These are phyloP conservation scores for Chunga burmeisteri DNA, from an alignment of 2,113 vertebrate genomes.

Conservation along the genomic window DNA sequence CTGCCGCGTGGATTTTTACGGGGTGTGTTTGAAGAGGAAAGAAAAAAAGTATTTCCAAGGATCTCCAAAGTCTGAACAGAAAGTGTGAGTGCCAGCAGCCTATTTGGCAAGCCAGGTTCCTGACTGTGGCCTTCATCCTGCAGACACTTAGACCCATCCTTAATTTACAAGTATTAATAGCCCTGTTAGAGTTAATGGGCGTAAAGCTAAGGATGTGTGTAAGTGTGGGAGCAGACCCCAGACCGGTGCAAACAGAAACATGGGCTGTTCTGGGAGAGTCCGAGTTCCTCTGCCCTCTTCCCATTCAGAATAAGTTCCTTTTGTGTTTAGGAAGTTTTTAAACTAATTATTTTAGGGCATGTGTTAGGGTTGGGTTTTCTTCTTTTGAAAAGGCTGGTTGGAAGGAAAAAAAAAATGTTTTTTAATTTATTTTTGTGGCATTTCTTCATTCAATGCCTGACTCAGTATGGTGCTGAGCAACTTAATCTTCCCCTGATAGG, in stretches of 20 bases:
- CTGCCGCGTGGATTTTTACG: rapidly evolving
- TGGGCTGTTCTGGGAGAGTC: background rate
- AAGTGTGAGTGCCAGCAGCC: background rate
- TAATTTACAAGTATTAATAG: background rate
- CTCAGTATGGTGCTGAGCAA: background rate
- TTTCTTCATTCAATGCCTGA: background rate
- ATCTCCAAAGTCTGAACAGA: background rate
- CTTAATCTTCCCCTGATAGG: background rate
- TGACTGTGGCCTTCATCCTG: background rate
- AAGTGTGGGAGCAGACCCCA: background rate
- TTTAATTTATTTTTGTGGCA: background rate
- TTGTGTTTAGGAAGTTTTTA: slow-evolving; percentile 29
- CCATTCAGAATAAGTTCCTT: background rate
- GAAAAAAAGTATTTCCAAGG: background rate
- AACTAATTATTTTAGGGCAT: background rate
- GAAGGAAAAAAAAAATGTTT: background rate
- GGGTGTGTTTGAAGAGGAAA: background rate
- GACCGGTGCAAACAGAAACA: background rate
- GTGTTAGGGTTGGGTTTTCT: background rate
- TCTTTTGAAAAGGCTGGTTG: background rate
- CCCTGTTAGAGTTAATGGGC: background rate
- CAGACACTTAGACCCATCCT: background rate
- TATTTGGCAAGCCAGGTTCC: background rate
- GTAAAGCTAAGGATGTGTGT: background rate
- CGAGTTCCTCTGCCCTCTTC: background rate